Base-by-base conservation (phyloP, 2,888 invertebrate species). In the Amphipoea oculea region DNA sequence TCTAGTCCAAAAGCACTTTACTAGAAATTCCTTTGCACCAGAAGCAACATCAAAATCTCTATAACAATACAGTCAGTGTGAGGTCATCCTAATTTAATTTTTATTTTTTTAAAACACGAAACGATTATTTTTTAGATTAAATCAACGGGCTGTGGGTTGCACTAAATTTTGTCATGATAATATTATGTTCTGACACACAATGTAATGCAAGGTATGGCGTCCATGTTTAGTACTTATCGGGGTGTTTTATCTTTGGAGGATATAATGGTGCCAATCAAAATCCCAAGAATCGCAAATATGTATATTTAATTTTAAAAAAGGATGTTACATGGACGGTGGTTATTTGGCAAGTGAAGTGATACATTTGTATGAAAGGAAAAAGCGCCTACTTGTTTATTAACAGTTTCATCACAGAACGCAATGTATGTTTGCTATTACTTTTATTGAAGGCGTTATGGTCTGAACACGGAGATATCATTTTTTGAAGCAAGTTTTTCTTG, bases 101-200 rank as follows among this genome's bases (percentile, higher is more conserved):
- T 29, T 29, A 29, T 80, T 75, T 79, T 86, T 79, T 82, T 60
- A 23, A 79, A 73, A 36, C 76, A 45, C 40, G 63, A 69, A 68
- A 69, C 48, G 54, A 66, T 42, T 71, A 79, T 83, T 87, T 86
- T 84, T 72, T 66, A 85, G 82, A 89, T 86, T 84, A 83, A 83
- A 87, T 88, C 87, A 87, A 81, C 86, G 48, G 66, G 68, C 63
- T 73, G 40, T n/a, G 73, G 67, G 54, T 60, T 88, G 80, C 82
- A 85, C 84, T 85, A 83, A 88, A 88, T 90, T 87, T 84, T 86
- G 80, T 85, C 83, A 79, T 86, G 85, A 83, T 86, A 36, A 36
- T 36, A 81, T 88, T 86, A 86, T 82, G 82, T 83, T 85, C 82
- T 69, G 81, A 80, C 77, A 81, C 29, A 87, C 79, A 84, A 78